Evolutionary conservation across 2,888 invertebrate genomes (phyloP).

Genomic region (Drosophila neotestacea): DNA sequence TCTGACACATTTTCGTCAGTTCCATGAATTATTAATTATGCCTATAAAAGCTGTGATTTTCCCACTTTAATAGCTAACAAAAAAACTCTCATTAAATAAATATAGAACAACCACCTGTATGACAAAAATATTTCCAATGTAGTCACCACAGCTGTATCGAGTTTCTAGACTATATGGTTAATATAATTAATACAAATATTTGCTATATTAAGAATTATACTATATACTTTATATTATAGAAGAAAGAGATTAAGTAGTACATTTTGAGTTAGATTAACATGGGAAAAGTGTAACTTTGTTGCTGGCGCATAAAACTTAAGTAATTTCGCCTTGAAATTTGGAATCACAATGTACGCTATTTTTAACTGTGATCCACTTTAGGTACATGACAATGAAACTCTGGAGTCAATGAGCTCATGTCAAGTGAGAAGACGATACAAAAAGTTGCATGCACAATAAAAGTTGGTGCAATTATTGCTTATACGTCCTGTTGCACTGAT

Average conservation of each 20-base stretch:
- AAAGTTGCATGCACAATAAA: constrained; percentile 1
- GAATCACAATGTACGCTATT: constrained; percentile 15
- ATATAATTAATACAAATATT: neutral
- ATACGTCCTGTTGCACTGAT: constrained; percentile 38
- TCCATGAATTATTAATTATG: no score
- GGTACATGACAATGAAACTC: neutral
- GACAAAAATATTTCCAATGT: no score
- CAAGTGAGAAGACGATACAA: constrained; percentile 1
- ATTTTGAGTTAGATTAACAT: constrained; percentile 2
- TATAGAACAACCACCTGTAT: no score
- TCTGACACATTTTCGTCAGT: no score
- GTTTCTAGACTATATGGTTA: neutral
- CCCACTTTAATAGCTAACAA: no score
- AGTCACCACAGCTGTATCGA: neutral
- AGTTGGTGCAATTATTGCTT: neutral
- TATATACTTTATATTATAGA: neutral
- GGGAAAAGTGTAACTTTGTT: neutral
- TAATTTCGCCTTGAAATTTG: constrained; percentile 28
- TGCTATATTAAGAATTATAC: neutral
- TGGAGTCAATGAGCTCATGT: constrained; percentile 23
- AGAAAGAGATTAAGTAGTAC: neutral
- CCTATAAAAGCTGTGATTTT: no score
- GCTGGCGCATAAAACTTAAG: constrained; percentile 1
- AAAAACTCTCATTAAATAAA: no score
- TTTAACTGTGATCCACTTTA: constrained; percentile 10